These are phyloP conservation scores for Lasioglossum oenotherae DNA, from an alignment of 2,888 invertebrate genomes.

Conservation along the genomic window DNA sequence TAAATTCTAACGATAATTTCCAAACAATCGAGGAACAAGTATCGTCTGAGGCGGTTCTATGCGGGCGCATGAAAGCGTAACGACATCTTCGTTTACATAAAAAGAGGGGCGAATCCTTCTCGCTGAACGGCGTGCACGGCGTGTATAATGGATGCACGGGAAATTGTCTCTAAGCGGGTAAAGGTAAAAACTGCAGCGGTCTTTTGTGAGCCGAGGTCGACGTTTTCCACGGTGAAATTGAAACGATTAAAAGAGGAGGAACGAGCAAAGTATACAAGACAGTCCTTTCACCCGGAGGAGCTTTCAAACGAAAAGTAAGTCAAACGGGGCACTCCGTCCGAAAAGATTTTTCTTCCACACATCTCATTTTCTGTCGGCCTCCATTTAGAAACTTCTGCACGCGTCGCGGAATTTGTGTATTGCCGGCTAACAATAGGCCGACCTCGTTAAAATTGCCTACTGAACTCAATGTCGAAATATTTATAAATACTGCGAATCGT, in stretches of 20 bases:
- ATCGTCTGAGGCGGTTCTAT: not conserved
- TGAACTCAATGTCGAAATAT: not conserved
- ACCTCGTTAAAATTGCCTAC: conserved; percentile 17
- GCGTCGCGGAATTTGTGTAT: conserved; percentile 26
- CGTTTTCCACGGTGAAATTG: conserved; percentile 31
- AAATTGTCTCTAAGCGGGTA: conserved; percentile 26
- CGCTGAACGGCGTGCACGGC: not conserved
- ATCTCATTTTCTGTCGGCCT: conserved; percentile 21
- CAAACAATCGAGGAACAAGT: not conserved
- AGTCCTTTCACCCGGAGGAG: conserved; percentile 22
- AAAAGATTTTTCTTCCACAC: conserved; percentile 22
- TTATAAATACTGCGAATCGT: not conserved
- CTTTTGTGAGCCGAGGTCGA: conserved; percentile 31
- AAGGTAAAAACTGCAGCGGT: conserved; percentile 17
- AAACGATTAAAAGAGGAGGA: conserved; percentile 44
- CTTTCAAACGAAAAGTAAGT: conserved; percentile 38
- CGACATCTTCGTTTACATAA: conserved; percentile 3
- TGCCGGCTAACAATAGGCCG: not conserved
- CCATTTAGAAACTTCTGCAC: conserved; percentile 6
- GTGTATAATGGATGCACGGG: conserved; percentile 19
- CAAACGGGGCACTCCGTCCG: conserved; percentile 26
- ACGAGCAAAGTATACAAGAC: conserved; percentile 19
- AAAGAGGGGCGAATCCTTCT: not conserved
- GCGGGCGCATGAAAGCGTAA: conserved; percentile 15
- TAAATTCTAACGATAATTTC: not conserved